phyloP scores from a whole-genome alignment of 2,113 vertebrate genomes.

The Sebastes schlegelii region DNA sequence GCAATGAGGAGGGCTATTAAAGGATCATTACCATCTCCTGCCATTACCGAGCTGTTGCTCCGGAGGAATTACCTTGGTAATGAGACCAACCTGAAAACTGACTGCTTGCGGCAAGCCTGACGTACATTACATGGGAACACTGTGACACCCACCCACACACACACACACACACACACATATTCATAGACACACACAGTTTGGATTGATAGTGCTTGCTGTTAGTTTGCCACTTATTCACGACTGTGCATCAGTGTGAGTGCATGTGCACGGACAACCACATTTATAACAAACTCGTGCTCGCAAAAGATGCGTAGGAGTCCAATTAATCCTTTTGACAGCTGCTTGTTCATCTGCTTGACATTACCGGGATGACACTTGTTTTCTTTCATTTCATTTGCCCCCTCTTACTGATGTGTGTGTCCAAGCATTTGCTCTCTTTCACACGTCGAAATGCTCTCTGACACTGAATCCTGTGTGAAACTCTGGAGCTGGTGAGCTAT shows the following conservation, averaged over 20 bases:
- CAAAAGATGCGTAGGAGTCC: slow-evolving; percentile 26
- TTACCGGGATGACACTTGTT: slow-evolving; percentile 55
- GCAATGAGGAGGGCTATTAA: slow-evolving; percentile 83
- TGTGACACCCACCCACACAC: slow-evolving; percentile 26
- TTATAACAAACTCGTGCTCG: not conserved
- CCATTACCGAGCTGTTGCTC: slow-evolving; percentile 80
- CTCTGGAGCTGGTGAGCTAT: slow-evolving; percentile 42
- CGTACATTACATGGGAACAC: slow-evolving; percentile 51
- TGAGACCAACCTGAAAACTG: slow-evolving; percentile 83
- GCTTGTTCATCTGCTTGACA: slow-evolving; percentile 51
- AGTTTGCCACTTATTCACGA: slow-evolving; percentile 16
- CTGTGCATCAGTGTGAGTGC: not conserved
- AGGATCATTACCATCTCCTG: slow-evolving; percentile 84
- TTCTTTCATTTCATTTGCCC: slow-evolving; percentile 37
- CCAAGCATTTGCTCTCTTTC: not conserved
- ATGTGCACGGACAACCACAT: slow-evolving; percentile 3
- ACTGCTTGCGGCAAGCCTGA: slow-evolving; percentile 60
- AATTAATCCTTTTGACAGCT: slow-evolving; percentile 64
- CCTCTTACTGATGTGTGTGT: not conserved
- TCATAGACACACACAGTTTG: slow-evolving; percentile 13
- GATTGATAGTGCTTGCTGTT: slow-evolving; percentile 31
- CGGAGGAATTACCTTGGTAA: slow-evolving; percentile 84
- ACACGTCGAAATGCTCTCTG: slow-evolving; percentile 32
- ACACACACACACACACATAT: slow-evolving; percentile 29
- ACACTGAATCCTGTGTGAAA: slow-evolving; percentile 30